Conservation (phyloP, 2,797 vertebrate species). For the Enteromius argenteus region DNA sequence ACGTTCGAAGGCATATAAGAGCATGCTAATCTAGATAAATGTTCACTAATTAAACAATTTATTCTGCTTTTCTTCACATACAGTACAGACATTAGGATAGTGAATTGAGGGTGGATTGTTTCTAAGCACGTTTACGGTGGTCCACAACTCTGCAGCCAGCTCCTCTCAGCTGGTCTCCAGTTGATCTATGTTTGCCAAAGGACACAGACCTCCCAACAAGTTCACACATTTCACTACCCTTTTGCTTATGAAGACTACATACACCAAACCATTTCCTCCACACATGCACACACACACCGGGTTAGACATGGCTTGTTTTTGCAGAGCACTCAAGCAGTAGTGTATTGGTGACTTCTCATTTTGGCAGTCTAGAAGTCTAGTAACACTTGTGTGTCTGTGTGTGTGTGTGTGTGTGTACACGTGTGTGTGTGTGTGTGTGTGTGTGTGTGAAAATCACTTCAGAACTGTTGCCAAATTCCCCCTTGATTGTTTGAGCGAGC, state of each 20-base stretch:
- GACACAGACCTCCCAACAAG: conserved; percentile 45
- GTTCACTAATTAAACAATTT: conserved; percentile 1
- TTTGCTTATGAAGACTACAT: background rate
- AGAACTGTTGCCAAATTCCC: background rate
- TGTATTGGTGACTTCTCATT: conserved; percentile 10
- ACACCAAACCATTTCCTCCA: background rate
- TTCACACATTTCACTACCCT: conserved; percentile 26
- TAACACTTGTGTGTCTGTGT: conserved; percentile 1
- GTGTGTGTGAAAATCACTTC: background rate
- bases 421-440: background rate
- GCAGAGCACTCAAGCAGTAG: conserved; percentile 25
- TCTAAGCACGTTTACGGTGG: background rate
- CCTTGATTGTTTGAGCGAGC: conserved; percentile 19
- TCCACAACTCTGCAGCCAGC: conserved; percentile 15
- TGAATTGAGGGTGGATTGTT: background rate
- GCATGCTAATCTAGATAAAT: background rate
- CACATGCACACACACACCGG: background rate
- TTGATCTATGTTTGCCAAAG: conserved; percentile 48
- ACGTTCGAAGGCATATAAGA: background rate
- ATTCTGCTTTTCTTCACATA: conserved; percentile 14
- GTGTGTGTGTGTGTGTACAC: background rate
- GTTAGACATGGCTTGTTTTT: conserved; percentile 33
- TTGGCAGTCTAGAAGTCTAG: conserved; percentile 29
- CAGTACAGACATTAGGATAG: background rate
- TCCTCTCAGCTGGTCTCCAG: conserved; percentile 40